These are phyloP conservation scores for Grallaria varia DNA, from an alignment of 2,113 vertebrate genomes.

Conservation along the genomic window DNA sequence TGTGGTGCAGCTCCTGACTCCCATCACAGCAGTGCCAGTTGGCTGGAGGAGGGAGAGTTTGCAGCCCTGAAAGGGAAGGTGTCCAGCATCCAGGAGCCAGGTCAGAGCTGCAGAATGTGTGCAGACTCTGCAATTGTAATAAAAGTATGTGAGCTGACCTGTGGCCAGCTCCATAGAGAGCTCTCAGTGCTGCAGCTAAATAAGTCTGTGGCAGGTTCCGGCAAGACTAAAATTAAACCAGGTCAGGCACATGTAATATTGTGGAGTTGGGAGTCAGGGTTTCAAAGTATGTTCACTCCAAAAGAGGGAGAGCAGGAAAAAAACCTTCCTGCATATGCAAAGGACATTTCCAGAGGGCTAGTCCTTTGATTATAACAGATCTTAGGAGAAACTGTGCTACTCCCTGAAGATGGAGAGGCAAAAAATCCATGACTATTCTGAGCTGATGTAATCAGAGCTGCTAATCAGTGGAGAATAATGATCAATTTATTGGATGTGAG, in stretches of 20 bases:
- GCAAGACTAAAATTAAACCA: slow-evolving; percentile 32
- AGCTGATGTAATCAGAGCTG: neutral
- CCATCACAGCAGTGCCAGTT: rapidly evolving
- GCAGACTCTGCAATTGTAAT: neutral
- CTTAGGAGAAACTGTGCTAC: slow-evolving; percentile 21
- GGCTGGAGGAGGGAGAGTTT: neutral
- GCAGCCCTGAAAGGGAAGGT: neutral
- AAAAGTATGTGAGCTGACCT: neutral
- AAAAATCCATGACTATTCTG: neutral
- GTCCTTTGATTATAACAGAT: slow-evolving; percentile 45
- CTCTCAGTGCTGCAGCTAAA: neutral
- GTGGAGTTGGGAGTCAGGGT: neutral
- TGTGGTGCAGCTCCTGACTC: rapidly evolving
- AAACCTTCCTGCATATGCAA: neutral
- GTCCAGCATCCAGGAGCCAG: neutral
- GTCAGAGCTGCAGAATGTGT: neutral
- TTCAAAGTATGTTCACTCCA: neutral
- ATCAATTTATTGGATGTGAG: slow-evolving; percentile 35
- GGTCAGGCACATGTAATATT: neutral
- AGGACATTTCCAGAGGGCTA: slow-evolving; percentile 30
- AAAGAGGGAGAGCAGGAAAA: neutral
- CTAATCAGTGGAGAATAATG: slow-evolving; percentile 48
- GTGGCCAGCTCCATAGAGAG: neutral
- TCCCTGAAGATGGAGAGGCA: neutral
- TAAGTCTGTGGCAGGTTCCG: slow-evolving; percentile 5